These are phyloP conservation scores for Gymnogyps californianus DNA, from an alignment of 2,113 vertebrate genomes.

Conservation along the genomic window DNA sequence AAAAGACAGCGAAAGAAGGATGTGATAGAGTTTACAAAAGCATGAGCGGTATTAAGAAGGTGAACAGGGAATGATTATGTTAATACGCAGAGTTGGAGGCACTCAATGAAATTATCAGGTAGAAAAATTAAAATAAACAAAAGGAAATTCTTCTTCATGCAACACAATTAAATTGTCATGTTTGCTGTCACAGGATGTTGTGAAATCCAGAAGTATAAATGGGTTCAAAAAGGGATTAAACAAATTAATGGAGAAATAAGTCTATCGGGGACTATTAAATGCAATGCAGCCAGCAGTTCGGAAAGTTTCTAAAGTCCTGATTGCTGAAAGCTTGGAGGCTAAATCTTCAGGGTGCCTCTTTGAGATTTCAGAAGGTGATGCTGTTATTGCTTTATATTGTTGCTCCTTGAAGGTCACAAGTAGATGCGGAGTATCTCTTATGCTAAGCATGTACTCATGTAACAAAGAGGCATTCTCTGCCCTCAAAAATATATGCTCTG, in stretches of 20 bases:
- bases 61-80: background rate
- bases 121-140: background rate
- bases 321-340: background rate
- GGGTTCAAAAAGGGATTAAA: background rate
- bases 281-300: background rate
- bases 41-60: background rate
- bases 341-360: background rate
- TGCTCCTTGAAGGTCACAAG: background rate
- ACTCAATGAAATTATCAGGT: background rate
- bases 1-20: background rate
- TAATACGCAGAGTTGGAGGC: background rate
- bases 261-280: background rate
- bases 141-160: background rate
- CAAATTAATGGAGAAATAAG: background rate
- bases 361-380: background rate
- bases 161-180: background rate
- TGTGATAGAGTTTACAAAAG: background rate
- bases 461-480: background rate
- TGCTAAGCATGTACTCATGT: background rate
- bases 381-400: background rate
- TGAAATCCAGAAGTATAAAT: background rate
- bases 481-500: background rate
- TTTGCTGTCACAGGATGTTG: background rate
- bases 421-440: background rate
- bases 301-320: background rate